These are phyloP conservation scores for Percopsis omiscomaycus DNA, from an alignment of 2,797 vertebrate species.

Conservation along the genomic window DNA sequence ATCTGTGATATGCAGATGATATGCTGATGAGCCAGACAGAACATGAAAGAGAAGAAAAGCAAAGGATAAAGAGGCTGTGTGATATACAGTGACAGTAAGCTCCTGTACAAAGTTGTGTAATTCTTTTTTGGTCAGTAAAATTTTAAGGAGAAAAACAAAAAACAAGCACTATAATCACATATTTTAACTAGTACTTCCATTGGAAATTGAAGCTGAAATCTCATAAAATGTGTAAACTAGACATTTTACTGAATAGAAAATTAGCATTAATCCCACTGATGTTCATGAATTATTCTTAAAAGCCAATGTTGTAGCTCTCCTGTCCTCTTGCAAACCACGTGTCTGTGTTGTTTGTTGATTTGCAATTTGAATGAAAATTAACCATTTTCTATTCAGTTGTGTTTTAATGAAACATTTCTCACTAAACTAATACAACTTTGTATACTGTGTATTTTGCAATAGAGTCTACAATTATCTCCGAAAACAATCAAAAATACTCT, in stretches of 20 bases:
- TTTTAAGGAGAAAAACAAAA: too few species aligned
- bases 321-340: neutral
- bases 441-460: too few species aligned
- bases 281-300: neutral
- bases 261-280: neutral
- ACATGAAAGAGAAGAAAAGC: conserved; percentile 34
- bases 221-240: too few species aligned
- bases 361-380: neutral
- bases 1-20: conserved; percentile 52
- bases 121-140: too few species aligned
- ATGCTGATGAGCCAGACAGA: conserved; percentile 47
- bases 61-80: conserved; percentile 15
- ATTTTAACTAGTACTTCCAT: too few species aligned
- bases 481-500: too few species aligned
- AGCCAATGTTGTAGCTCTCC: neutral
- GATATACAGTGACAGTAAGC: conserved; percentile 13
- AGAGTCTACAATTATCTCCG: too few species aligned
- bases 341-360: neutral
- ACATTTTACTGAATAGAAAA: too few species aligned
- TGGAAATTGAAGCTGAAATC: too few species aligned
- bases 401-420: too few species aligned
- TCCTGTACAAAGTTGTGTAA: conserved; percentile 7
- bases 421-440: too few species aligned
- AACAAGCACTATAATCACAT: too few species aligned
- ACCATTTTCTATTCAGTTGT: neutral